Base-by-base conservation (phyloP, 2,888 invertebrate species). In the Caenorhabditis parvicauda region DNA sequence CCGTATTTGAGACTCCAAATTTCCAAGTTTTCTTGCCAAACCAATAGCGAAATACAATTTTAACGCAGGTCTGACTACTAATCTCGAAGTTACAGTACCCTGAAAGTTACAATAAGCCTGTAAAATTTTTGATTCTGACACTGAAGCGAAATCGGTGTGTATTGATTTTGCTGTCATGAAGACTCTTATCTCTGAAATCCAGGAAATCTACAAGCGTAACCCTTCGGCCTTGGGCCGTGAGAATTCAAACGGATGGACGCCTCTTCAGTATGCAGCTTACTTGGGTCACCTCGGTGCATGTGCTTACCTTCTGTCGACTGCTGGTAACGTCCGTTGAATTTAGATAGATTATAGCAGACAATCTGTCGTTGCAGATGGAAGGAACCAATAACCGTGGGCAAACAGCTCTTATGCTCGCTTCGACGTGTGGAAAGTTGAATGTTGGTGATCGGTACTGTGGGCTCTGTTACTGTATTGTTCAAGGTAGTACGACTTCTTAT, bases 181-280 rank as follows among this genome's bases (percentile, higher is more conserved):
- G n/a, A n/a, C n/a, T n/a, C n/a, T n/a, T n/a, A n/a, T n/a, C n/a
- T n/a, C n/a, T n/a, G n/a, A n/a, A n/a, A n/a, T n/a, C n/a, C n/a
- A n/a, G n/a, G n/a, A n/a, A n/a, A n/a, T n/a, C n/a, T n/a, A n/a
- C n/a, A n/a, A n/a, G n/a, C n/a, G n/a, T n/a, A 47, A 60, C n/a
- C 49, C 64, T 39, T 46, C 35, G 39, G 37, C 53, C 9, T 53
- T 65, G 17, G 45, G 49, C 6, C 22, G 37, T 54, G 54, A 54
- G 29, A 70, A 70, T 25, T 42, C 32, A 9, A 32, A 91, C 0
- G 94, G 95, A 0, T 95, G 94, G 95, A 94, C 95, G 0, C 93
- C 96, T 0, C 82, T 96, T 51, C 94, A 95, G 82, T 94, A 95
- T 81, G 89, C 94, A 0, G 91, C 94, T 14, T 94, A 93, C 82